Evolutionary conservation across 2,797 vertebrate genomes (phyloP).

Genomic region (Poeciliopsis infans): DNA sequence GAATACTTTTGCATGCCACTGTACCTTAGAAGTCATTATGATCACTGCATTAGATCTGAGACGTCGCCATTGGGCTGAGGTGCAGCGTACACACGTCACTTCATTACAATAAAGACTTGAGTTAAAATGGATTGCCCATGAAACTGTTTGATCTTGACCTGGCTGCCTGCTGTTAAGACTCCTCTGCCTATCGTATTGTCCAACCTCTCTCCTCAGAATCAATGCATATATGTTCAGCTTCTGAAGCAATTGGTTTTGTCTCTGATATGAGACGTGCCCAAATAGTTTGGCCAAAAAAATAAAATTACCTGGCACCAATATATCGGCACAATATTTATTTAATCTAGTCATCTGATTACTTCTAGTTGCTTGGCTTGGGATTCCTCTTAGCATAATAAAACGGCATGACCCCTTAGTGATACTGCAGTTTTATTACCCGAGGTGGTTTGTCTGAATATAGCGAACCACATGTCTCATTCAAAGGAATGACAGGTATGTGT

Average conservation of each 20-base stretch:
- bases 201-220: slow-evolving; percentile 16
- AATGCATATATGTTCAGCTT: slow-evolving; percentile 9
- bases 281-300: slow-evolving; percentile 4
- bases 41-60: slow-evolving; percentile 65
- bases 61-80: slow-evolving; percentile 40
- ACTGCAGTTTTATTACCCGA: slow-evolving; percentile 76
- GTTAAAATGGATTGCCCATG: slow-evolving; percentile 67
- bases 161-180: slow-evolving; percentile 59
- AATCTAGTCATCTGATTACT: slow-evolving; percentile 60
- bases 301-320: slow-evolving; percentile 36
- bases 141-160: slow-evolving; percentile 74
- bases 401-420: slow-evolving; percentile 65
- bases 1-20: background rate
- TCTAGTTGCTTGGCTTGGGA: slow-evolving; percentile 64
- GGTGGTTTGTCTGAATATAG: slow-evolving; percentile 77
- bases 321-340: slow-evolving; percentile 49
- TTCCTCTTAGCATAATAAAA: slow-evolving; percentile 71
- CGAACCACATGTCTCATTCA: slow-evolving; percentile 79
- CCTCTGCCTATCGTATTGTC: slow-evolving; percentile 49
- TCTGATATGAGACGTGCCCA: slow-evolving; percentile 13
- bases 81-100: slow-evolving; percentile 48
- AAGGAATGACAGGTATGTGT: slow-evolving; percentile 81
- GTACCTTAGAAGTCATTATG: background rate
- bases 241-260: slow-evolving; percentile 15
- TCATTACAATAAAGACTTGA: slow-evolving; percentile 62